phyloP scores from a whole-genome alignment of 1,140 invertebrate genomes.

The Trichogramma pretiosum region DNA sequence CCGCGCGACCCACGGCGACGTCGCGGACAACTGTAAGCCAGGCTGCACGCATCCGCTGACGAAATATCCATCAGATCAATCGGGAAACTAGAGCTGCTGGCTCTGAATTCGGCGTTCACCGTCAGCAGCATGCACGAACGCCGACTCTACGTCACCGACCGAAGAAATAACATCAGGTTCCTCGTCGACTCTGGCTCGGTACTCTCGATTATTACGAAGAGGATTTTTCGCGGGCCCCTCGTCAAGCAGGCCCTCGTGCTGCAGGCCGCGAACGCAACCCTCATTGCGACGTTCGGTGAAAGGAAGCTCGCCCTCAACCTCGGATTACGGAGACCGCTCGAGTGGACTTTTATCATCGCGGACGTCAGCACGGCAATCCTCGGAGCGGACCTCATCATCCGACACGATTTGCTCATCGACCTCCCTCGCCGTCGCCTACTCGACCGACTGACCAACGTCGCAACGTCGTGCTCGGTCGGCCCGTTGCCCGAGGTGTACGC shows the following conservation, averaged over 20 bases:
- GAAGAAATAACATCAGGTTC: constrained; percentile 15
- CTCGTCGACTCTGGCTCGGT: constrained; percentile 15
- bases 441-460: not conserved
- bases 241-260: not conserved
- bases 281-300: constrained; percentile 7
- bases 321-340: constrained; percentile 11
- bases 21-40: not conserved
- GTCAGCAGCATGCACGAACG: too few species aligned
- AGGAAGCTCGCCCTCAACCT: constrained; percentile 3
- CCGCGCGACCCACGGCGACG: not conserved
- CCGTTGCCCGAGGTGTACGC: not conserved
- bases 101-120: too few species aligned
- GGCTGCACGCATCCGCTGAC: not conserved
- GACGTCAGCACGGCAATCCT: constrained; percentile 11
- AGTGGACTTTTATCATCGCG: constrained; percentile 17
- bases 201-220: constrained; percentile 10
- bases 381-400: too few species aligned
- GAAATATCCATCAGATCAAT: not conserved
- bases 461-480: not conserved
- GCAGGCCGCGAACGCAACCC: not conserved
- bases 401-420: too few species aligned
- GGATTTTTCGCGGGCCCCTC: not conserved
- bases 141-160: not conserved
- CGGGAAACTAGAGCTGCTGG: not conserved
- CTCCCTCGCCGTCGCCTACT: not conserved